phyloP scores from a whole-genome alignment of 2,888 invertebrate species.

The Hypselothyrea guttata region DNA sequence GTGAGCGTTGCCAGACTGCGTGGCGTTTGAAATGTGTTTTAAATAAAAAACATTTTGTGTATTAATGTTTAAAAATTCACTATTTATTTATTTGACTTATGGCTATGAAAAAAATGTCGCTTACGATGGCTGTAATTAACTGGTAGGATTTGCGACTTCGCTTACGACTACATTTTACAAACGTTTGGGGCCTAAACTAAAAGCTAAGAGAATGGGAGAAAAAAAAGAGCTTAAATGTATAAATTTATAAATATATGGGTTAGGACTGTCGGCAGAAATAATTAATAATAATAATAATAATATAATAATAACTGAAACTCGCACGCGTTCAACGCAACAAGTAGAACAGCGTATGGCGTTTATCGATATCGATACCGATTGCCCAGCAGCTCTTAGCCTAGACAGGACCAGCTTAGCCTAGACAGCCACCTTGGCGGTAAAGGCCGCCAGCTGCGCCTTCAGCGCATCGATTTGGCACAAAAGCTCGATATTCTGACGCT shows the following conservation, averaged over 20 bases:
- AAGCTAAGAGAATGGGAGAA: conserved; percentile 17
- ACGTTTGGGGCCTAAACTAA: conserved; percentile 45
- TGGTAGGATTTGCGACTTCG: conserved; percentile 56
- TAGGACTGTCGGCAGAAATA: conserved; percentile 30
- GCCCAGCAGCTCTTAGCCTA: conserved; percentile 10
- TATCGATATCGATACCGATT: conserved; percentile 11
- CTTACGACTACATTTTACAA: conserved; percentile 50
- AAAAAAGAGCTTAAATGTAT: conserved; percentile 21
- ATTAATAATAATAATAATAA: conserved; percentile 47
- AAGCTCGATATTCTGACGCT: conserved; percentile 92
- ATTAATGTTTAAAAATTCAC: background rate
- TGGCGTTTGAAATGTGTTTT: too few relatives aligned
- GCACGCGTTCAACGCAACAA: conserved; percentile 76
- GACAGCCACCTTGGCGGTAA: conserved; percentile 64
- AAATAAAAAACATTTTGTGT: too few relatives aligned
- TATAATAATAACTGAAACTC: conserved; percentile 32
- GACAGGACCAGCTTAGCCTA: conserved; percentile 10
- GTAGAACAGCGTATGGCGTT: conserved; percentile 31
- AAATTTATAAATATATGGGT: conserved; percentile 8
- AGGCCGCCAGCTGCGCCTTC: conserved; percentile 85
- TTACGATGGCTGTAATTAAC: conserved; percentile 50
- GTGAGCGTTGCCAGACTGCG: conserved; percentile 24
- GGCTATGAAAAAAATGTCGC: conserved; percentile 42
- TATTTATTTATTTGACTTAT: conserved; percentile 27
- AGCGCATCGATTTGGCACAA: conserved; percentile 87